These are phyloP conservation scores for Montipora capricornis DNA, from an alignment of 64 coral and sea anemone species.

Conservation along the genomic window DNA sequence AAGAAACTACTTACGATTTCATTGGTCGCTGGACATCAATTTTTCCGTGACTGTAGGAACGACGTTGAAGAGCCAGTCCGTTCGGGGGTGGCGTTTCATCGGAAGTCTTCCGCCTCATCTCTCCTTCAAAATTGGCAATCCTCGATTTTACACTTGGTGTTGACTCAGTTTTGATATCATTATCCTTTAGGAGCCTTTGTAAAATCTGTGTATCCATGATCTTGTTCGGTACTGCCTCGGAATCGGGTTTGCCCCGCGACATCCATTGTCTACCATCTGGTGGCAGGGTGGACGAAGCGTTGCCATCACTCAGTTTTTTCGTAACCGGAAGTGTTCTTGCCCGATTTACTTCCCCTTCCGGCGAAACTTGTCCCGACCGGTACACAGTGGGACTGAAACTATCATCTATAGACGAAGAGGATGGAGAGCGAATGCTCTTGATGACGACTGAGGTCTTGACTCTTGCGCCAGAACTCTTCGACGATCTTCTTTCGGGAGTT, in stretches of 20 bases:
- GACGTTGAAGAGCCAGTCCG: neutral
- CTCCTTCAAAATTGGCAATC: conserved; percentile 79
- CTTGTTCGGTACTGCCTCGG: neutral
- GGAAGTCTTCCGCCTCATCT: neutral
- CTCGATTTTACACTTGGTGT: conserved; percentile 69
- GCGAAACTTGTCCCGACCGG: neutral
- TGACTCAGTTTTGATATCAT: conserved; percentile 26
- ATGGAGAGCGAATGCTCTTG: conserved; percentile 17
- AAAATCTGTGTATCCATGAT: conserved; percentile 91
- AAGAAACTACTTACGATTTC: conserved; percentile 26
- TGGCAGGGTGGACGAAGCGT: neutral
- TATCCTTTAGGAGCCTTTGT: conserved; percentile 67
- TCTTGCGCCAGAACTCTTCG: neutral
- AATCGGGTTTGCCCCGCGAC: conserved; percentile 16
- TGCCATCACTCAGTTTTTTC: neutral
- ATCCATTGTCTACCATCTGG: neutral
- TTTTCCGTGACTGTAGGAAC: conserved; percentile 41
- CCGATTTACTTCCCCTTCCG: neutral
- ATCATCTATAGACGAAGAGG: conserved; percentile 20
- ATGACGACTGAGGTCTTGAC: conserved; percentile 26
- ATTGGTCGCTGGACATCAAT: neutral
- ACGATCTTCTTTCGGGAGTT: conserved; percentile 4
- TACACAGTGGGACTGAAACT: conserved; percentile 2
- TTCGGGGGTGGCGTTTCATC: neutral
- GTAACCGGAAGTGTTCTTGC: neutral